Evolutionary conservation across 2,797 vertebrate species (phyloP).

Genomic region (Tapera naevia): DNA sequence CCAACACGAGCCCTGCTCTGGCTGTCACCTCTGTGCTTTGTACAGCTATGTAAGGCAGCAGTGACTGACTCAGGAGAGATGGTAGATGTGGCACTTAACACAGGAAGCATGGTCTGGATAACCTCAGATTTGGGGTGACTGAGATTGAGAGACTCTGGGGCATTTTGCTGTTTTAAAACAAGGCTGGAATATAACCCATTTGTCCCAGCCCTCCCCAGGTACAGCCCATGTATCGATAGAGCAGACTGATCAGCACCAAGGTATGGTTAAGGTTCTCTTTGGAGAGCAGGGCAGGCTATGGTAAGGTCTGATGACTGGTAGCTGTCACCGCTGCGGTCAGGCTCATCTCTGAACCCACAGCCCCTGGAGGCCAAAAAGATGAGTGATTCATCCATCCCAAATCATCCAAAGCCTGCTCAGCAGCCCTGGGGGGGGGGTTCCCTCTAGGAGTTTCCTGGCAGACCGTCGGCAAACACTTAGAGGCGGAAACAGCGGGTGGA

Average conservation of each 20-base stretch:
- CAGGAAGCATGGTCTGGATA: neutral
- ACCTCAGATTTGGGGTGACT: neutral
- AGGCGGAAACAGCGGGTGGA: neutral
- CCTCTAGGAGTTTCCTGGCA: neutral
- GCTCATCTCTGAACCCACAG: neutral
- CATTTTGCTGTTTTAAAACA: neutral
- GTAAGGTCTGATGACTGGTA: neutral
- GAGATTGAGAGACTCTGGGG: neutral
- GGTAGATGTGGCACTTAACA: rapidly evolving
- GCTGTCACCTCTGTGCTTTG: neutral
- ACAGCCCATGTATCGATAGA: neutral
- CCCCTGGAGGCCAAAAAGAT: neutral
- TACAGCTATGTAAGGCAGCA: neutral
- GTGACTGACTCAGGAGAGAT: neutral
- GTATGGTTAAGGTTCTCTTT: neutral
- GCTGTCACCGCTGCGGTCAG: neutral
- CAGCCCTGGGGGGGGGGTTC: neutral
- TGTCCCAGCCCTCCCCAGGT: neutral
- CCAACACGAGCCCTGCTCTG: rapidly evolving
- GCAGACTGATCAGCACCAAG: neutral
- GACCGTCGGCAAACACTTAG: rapidly evolving
- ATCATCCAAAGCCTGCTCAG: neutral
- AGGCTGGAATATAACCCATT: neutral
- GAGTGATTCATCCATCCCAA: neutral
- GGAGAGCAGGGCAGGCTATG: neutral